phyloP scores from a whole-genome alignment of 2,113 vertebrate genomes.

The Drymodes brunneopygia region DNA sequence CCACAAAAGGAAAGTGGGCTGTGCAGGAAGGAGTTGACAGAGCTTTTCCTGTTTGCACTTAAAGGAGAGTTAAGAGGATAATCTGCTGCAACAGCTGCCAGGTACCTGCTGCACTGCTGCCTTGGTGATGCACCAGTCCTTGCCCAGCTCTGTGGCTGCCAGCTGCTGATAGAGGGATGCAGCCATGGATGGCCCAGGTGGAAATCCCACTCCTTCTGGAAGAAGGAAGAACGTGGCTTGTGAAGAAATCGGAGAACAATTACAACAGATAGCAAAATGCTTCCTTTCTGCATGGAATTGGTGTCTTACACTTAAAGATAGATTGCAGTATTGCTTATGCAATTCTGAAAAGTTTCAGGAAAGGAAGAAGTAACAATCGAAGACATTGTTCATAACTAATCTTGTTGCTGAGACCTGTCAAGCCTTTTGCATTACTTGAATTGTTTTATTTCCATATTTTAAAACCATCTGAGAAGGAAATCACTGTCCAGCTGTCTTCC shows the following conservation, averaged over 20 bases:
- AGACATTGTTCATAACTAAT: not conserved
- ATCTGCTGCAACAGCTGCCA: slow-evolving; percentile 35
- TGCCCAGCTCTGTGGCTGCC: not conserved
- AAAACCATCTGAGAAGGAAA: not conserved
- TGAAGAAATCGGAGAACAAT: not conserved
- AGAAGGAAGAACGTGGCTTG: not conserved
- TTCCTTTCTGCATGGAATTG: not conserved
- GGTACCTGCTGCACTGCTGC: not conserved
- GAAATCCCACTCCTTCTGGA: not conserved
- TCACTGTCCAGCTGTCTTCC: not conserved
- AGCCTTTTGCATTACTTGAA: not conserved
- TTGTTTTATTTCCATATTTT: not conserved
- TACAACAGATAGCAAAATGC: not conserved
- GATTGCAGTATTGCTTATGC: not conserved
- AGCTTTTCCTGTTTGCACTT: slow-evolving; percentile 45
- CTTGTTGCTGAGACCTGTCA: not conserved
- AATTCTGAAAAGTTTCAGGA: not conserved
- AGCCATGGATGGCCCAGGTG: not conserved
- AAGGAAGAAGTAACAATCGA: not conserved
- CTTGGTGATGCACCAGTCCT: not conserved
- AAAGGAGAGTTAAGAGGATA: slow-evolving; percentile 28
- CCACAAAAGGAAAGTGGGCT: not conserved
- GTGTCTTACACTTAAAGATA: not conserved
- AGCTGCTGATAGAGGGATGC: not conserved
- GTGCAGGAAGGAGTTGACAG: not conserved